Evolutionary conservation across 2,797 vertebrate species (phyloP).

Genomic region (Poecile montanus): DNA sequence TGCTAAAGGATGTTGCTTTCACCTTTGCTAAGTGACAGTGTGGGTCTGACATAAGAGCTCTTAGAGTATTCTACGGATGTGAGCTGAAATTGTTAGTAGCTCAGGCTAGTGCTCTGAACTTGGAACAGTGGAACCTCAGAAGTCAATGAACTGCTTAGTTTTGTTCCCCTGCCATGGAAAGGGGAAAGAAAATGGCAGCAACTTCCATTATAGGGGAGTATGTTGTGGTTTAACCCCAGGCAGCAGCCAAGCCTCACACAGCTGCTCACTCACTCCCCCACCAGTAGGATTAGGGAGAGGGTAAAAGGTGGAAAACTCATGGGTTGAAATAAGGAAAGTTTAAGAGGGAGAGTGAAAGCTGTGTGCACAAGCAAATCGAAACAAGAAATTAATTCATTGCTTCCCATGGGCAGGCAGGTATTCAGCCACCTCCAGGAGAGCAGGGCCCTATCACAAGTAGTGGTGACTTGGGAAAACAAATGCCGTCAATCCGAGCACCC

Average conservation of each 20-base stretch:
- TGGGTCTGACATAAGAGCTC: background rate
- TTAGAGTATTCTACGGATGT: fast-evolving
- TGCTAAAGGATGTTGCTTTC: background rate
- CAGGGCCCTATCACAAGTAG: background rate
- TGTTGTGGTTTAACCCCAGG: background rate
- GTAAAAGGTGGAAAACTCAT: background rate
- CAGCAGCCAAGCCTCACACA: background rate
- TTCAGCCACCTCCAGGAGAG: background rate
- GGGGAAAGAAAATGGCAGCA: background rate
- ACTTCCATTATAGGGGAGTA: background rate
- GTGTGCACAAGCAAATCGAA: background rate
- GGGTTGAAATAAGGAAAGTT: background rate
- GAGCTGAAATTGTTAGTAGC: background rate
- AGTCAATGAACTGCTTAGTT: background rate
- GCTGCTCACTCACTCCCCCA: background rate
- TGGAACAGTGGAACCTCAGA: background rate
- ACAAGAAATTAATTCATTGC: background rate
- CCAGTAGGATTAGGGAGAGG: background rate
- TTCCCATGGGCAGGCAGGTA: background rate
- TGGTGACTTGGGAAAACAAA: background rate
- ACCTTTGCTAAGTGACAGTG: background rate
- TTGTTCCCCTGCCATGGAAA: background rate
- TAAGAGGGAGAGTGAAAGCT: background rate
- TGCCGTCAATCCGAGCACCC: background rate
- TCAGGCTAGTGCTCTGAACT: background rate